A percentile compares a stretch with the other conserved stretches of the same genome.
Conservation (phyloP, 1,140 invertebrate species). For the Scaptomyza hsui region DNA sequence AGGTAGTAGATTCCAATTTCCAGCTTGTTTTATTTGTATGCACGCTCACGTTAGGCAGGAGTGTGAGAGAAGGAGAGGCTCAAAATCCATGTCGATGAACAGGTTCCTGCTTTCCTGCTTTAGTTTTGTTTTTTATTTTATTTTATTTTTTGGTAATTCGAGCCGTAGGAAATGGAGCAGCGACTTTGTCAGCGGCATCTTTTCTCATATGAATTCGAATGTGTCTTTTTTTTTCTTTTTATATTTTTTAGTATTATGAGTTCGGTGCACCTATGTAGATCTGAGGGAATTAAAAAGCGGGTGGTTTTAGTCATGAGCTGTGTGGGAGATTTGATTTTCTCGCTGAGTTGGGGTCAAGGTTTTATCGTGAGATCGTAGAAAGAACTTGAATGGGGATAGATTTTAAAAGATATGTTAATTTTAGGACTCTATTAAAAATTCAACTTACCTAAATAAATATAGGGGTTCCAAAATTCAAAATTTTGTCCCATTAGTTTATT, state of each 20-base stretch:
- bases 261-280: conserved; percentile 36
- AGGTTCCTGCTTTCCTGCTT: conserved; percentile 77
- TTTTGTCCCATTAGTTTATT: background rate
- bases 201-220: conserved; percentile 62
- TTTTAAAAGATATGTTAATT: background rate
- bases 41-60: conserved; percentile 24
- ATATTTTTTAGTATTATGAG: conserved; percentile 29
- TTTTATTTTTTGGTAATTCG: conserved; percentile 69
- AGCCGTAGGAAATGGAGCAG: conserved; percentile 71
- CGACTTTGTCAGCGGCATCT: conserved; percentile 37
- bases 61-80: background rate
- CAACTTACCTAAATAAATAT: background rate
- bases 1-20: conserved; percentile 29
- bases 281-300: conserved; percentile 10
- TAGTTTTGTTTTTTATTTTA: conserved; percentile 23
- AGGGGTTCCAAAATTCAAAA: background rate
- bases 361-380: conserved; percentile 25
- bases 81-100: conserved; percentile 53
- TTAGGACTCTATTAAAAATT: background rate
- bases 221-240: conserved; percentile 29
- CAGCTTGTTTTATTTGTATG: conserved; percentile 59
- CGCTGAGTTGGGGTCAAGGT: conserved; percentile 21
- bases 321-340: conserved; percentile 21
- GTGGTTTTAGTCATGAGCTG: conserved; percentile 8
- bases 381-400: conserved; percentile 2